phyloP scores from a whole-genome alignment of 2,888 invertebrate genomes.

The Poecilus cupreus region DNA sequence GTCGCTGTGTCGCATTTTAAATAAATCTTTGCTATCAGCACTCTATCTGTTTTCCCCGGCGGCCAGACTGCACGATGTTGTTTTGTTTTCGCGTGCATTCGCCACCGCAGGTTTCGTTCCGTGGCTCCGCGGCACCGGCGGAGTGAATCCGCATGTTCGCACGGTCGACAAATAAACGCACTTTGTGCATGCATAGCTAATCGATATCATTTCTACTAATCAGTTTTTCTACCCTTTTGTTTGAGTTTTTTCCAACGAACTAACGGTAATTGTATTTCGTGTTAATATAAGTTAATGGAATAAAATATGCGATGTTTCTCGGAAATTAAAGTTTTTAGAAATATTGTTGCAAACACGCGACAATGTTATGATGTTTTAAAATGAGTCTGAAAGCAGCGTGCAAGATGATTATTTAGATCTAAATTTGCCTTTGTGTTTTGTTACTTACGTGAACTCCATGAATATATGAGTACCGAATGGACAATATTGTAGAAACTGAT shows the following conservation, averaged over 20 bases:
- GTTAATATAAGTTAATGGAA: constrained; percentile 55
- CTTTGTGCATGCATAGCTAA: constrained; percentile 48
- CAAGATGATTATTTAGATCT: constrained; percentile 35
- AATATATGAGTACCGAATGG: neutral
- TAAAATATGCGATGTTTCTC: constrained; percentile 52
- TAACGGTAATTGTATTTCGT: constrained; percentile 54
- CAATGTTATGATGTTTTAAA: constrained; percentile 34
- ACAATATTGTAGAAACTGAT: neutral
- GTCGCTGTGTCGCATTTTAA: constrained; percentile 16
- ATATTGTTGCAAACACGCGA: constrained; percentile 49
- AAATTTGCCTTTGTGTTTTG: constrained; percentile 19
- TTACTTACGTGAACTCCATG: neutral
- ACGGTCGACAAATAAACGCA: constrained; percentile 47
- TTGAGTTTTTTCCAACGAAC: constrained; percentile 45
- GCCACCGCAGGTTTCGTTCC: constrained; percentile 32
- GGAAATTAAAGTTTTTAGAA: constrained; percentile 56
- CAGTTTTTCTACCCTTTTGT: constrained; percentile 52
- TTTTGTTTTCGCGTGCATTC: constrained; percentile 42
- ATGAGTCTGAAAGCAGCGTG: constrained; percentile 32
- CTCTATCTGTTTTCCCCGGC: constrained; percentile 50
- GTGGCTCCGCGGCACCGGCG: neutral
- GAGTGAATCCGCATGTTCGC: constrained; percentile 33
- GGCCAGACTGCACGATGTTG: neutral
- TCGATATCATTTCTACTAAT: constrained; percentile 52
- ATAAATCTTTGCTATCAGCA: constrained; percentile 56